Base-by-base conservation (phyloP, 2,888 invertebrate genomes). In the Lissonota sp. region DNA sequence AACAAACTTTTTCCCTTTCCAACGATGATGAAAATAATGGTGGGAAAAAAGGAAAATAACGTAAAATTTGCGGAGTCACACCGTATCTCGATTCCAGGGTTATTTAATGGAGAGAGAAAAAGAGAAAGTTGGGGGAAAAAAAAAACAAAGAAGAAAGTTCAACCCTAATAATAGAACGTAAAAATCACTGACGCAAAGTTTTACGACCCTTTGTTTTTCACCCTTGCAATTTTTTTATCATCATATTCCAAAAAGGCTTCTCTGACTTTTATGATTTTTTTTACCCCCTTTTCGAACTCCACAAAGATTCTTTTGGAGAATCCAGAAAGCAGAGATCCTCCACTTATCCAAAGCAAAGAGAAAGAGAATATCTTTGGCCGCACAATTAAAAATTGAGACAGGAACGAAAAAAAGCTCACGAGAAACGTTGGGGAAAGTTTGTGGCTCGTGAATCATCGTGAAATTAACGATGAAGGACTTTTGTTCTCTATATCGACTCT, bases 1-100 rank as follows among this genome's bases (percentile, higher is more conserved):
- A 5, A 6, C 5, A 40, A 71, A 49, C 16, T 12, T 79, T 73
- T 79, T 51, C 26, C 39, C 44, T 63, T 69, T 37, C n/a, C 26
- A 6, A n/a, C 26, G 3, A 26, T 3, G 12, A 49, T 55, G 14
- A 5, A 67, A 73, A 79, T 73, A 67, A 73, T 60, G 44, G 26
- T 5, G 44, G 5, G 39, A 37, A 10, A 10, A 51, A 51, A 42
- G n/a, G 40, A 16, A 44, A 67, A 53, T 44, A 55, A 12, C 49
- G 10, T 49, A 49, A 49, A 49, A n/a, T 49, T 49, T 12, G 49
- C 12, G 12, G 12, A 12, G 49, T 49, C 49, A n/a, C n/a, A 10
- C 49, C 49, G 10, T 49, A 49, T 12, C 49, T n/a, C n/a, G 49
- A 49, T 49, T 49, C 12, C 26, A 26, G 26, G 26, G 26, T 26